Conservation (phyloP, 2,113 vertebrate species). For the Cyprinodon brontotheroides region DNA sequence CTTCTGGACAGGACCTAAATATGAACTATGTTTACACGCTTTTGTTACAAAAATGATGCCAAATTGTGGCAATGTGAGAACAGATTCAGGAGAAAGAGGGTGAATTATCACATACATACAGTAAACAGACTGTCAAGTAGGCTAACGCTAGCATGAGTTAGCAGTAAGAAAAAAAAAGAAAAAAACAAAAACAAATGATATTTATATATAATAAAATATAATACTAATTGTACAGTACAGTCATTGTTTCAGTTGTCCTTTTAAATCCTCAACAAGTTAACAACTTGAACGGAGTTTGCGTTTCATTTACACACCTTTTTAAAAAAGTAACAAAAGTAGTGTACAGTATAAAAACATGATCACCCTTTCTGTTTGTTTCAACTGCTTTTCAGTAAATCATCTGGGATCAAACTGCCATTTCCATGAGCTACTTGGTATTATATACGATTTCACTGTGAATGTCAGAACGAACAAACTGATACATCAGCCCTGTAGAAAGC, state of each 20-base stretch:
- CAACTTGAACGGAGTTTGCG: slow-evolving; percentile 44
- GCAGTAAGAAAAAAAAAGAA: slow-evolving; percentile 62
- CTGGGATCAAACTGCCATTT: background rate
- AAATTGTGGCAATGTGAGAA: slow-evolving; percentile 60
- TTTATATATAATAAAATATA: slow-evolving; percentile 83
- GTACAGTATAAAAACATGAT: slow-evolving; percentile 56
- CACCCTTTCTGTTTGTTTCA: slow-evolving; percentile 29
- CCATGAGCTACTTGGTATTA: slow-evolving; percentile 26
- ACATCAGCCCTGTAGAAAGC: slow-evolving; percentile 64
- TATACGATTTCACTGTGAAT: slow-evolving; percentile 54
- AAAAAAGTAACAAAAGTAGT: slow-evolving; percentile 56
- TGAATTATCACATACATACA: slow-evolving; percentile 76
- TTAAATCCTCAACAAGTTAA: slow-evolving; percentile 64
- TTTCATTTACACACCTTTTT: slow-evolving; percentile 11
- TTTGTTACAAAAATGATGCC: slow-evolving; percentile 74
- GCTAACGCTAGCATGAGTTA: too few species aligned
- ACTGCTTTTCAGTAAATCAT: slow-evolving; percentile 10
- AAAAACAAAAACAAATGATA: slow-evolving; percentile 59
- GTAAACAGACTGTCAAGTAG: too few species aligned
- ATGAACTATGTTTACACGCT: slow-evolving; percentile 78
- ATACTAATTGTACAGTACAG: slow-evolving; percentile 83
- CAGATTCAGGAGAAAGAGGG: slow-evolving; percentile 23
- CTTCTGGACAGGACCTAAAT: slow-evolving; percentile 76
- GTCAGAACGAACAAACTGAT: slow-evolving; percentile 16
- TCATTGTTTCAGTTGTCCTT: slow-evolving; percentile 61